Evolutionary conservation across 2,888 invertebrate genomes (phyloP).

Genomic region (Spodoptera exigua): DNA sequence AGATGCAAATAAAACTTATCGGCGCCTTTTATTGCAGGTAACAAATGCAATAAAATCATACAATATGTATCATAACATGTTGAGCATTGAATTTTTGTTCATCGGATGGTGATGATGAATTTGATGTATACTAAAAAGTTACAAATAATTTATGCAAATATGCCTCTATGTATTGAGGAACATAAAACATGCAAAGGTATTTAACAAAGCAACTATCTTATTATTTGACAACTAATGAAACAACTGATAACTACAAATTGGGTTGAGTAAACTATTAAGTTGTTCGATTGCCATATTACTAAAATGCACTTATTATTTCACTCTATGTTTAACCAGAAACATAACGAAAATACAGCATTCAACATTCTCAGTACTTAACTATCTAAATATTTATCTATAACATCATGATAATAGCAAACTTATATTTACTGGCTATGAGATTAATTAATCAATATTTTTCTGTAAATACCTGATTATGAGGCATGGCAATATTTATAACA

Average conservation of each 20-base stretch:
- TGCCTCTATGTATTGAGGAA: conserved; percentile 20
- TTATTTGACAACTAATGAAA: conserved; percentile 36
- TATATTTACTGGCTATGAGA: conserved; percentile 20
- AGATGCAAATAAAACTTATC: conserved; percentile 48
- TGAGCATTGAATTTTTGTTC: too few relatives aligned
- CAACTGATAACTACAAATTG: conserved; percentile 60
- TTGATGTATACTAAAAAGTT: too few relatives aligned
- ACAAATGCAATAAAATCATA: conserved; percentile 5
- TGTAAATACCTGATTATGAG: not conserved
- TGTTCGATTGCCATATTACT: conserved; percentile 67
- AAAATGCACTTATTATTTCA: conserved; percentile 66
- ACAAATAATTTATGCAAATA: too few relatives aligned
- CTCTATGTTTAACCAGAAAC: conserved; percentile 60
- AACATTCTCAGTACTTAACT: not conserved
- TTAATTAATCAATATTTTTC: conserved; percentile 7
- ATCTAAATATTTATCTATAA: not conserved
- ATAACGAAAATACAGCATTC: not conserved
- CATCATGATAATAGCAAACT: conserved; percentile 15
- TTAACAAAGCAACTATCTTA: conserved; percentile 59
- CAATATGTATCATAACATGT: too few relatives aligned
- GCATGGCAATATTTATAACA: conserved; percentile 12
- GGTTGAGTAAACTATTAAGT: conserved; percentile 53
- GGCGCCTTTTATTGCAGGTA: conserved; percentile 16
- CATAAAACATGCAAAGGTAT: conserved; percentile 54
- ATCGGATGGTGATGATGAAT: not conserved